Evolutionary conservation across 2,113 vertebrate genomes (phyloP).

Genomic region (Nothocercus nigrocapillus): DNA sequence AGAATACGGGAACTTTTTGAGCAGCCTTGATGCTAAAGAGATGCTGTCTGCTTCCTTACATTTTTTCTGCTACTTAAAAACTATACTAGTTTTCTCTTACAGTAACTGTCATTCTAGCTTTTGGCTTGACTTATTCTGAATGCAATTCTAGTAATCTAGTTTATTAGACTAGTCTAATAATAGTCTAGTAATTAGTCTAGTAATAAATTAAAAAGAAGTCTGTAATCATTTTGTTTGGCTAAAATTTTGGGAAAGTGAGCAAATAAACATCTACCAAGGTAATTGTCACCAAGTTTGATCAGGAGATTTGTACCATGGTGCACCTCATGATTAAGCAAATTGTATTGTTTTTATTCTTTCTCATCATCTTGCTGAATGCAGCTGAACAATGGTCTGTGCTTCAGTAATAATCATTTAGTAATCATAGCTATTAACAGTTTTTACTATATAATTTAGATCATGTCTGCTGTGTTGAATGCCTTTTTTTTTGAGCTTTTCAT

Average conservation of each 20-base stretch:
- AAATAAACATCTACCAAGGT: background rate
- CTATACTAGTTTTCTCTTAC: background rate
- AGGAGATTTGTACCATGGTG: background rate
- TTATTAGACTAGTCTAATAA: too few relatives aligned
- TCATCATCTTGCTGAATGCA: background rate
- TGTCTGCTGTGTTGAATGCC: background rate
- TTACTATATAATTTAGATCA: background rate
- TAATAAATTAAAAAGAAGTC: background rate
- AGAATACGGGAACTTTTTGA: background rate
- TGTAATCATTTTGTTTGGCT: background rate
- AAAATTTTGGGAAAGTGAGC: background rate
- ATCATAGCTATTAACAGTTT: background rate
- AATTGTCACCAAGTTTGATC: background rate
- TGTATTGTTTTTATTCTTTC: background rate
- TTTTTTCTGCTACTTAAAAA: background rate
- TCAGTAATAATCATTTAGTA: background rate
- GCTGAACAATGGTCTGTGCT: background rate
- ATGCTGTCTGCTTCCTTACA: background rate
- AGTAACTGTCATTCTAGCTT: background rate
- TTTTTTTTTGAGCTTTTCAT: background rate
- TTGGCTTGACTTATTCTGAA: background rate
- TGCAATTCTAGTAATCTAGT: background rate
- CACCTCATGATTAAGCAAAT: background rate
- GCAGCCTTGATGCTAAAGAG: background rate
- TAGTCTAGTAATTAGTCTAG: background rate